These are phyloP conservation scores for Carterocephalus palaemon DNA, from an alignment of 2,888 invertebrate genomes.

Conservation along the genomic window DNA sequence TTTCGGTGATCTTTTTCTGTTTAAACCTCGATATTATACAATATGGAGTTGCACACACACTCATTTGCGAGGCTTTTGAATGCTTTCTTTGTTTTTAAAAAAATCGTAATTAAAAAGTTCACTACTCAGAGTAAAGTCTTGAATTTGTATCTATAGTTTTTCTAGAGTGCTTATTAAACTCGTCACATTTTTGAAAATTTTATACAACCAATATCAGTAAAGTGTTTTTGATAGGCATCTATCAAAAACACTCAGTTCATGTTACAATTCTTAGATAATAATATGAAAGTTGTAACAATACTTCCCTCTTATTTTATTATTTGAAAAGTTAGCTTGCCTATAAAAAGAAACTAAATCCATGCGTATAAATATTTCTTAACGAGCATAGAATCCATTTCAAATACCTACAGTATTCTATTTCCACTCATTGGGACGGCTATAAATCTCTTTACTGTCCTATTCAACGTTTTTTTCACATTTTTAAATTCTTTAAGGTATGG, in stretches of 20 bases:
- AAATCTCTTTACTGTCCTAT: conserved; percentile 34
- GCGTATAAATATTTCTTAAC: conserved; percentile 20
- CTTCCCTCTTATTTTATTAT: conserved; percentile 7
- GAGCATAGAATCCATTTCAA: conserved; percentile 22
- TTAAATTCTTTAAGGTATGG: conserved; percentile 36
- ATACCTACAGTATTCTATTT: conserved; percentile 26
- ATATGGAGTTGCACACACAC: conserved; percentile 9
- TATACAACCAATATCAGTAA: no score
- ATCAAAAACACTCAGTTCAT: no score
- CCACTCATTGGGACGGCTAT: conserved; percentile 16
- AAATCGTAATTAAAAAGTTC: conserved; percentile 19
- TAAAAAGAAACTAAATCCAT: conserved; percentile 19
- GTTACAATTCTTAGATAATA: no score
- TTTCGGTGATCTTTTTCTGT: conserved; percentile 47
- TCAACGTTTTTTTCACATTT: conserved; percentile 39
- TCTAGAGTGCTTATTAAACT: no score
- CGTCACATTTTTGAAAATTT: no score
- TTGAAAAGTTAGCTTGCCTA: conserved; percentile 12
- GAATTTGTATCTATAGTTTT: no score
- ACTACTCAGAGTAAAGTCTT: no score
- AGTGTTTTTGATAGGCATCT: no score
- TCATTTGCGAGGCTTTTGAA: conserved; percentile 11
- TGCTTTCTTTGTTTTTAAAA: conserved; percentile 11
- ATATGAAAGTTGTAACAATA: conserved; percentile 4
- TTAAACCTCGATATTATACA: conserved; percentile 12